Base-by-base conservation (phyloP, 2,888 invertebrate genomes). In the Drosophila kokeensis region DNA sequence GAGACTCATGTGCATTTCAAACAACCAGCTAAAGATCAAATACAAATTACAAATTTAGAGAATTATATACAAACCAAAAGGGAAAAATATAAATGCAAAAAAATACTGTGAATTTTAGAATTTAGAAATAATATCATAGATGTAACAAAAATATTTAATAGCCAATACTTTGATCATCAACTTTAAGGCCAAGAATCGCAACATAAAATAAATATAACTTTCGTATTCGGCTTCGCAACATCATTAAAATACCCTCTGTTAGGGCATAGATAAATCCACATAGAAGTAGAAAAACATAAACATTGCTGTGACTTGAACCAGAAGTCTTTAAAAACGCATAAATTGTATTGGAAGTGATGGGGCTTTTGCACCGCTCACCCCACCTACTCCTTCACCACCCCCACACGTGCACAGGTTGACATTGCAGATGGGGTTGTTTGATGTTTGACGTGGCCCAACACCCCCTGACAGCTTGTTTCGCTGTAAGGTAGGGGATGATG, bases 291-390 rank as follows among this genome's bases (percentile, higher is more conserved):
- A 58, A 66, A 77, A 73, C 48, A 68, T 48, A 68, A 73, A 70
- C 73, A 73, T 38, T 24, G 48, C 71, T 27, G 48, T 50, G 68
- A 58, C 62, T 61, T 50, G 54, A 65, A 62, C 52, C 64, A 54
- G 36, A 69, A 74, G 79, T 83, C 87, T 88, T 87, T 88, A 87
- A 87, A 87, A 84, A 73, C 87, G 83, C 85, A 87, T 87, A 89
- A 87, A 76, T 79, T 79, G 76, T 79, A 66, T 54, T 63, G 69
- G 32, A n/a, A 61, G 70, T 48, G 29, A 29, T 5, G n/a, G 18
- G 29, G 29, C 5, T 27, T 36, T 7, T n/a, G 36, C 36, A 27
- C 24, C 24, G 7, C 27, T 8, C 55, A 38, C 21, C 13, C 29
- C 18, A 27, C 0, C 24, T 11, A 15, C 24, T 10, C 24, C 45